Conservation (phyloP, 2,797 vertebrate species). For the Cheirogaleus major region DNA sequence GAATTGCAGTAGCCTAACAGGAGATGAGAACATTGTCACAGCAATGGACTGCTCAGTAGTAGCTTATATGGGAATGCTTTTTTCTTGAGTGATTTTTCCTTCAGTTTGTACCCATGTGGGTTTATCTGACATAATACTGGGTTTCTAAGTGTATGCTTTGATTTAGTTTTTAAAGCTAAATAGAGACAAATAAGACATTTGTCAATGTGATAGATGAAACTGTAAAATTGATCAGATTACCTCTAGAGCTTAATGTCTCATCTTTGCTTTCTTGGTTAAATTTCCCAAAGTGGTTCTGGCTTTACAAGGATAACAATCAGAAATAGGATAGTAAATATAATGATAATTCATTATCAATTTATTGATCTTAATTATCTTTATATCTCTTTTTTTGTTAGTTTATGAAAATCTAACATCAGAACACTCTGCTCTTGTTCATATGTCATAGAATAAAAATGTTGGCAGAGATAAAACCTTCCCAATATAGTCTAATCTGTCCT, state of each 20-base stretch:
- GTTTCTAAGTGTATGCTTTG: neutral
- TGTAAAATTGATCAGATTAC: neutral
- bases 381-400: slow-evolving; percentile 12
- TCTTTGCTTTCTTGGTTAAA: neutral
- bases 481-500: neutral
- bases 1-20: neutral
- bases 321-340: neutral
- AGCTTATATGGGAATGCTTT: neutral
- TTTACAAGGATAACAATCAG: neutral
- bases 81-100: neutral
- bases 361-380: neutral
- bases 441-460: neutral
- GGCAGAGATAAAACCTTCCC: neutral
- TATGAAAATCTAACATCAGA: neutral
- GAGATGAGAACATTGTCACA: neutral
- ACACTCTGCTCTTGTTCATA: neutral
- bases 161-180: slow-evolving; percentile 23
- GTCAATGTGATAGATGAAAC: neutral
- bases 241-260: neutral
- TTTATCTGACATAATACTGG: neutral
- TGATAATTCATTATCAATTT: neutral
- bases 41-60: neutral
- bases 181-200: neutral
- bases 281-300: neutral
- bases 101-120: neutral